Evolutionary conservation across 2,797 vertebrate species (phyloP), one percentile per base, ranked within the genome.

Genomic region (Melanitta fusca): DNA sequence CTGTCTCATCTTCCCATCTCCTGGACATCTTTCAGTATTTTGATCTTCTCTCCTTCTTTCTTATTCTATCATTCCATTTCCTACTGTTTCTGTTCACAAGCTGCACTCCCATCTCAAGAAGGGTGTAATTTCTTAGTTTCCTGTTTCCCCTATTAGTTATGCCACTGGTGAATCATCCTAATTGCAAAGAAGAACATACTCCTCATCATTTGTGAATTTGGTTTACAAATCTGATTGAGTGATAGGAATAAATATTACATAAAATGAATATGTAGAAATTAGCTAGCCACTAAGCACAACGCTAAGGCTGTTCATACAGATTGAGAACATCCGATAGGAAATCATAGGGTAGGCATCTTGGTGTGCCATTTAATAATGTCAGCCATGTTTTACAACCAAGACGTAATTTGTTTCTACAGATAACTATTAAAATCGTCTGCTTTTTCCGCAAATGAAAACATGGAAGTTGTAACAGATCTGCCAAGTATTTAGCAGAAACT

Each of bases 181-280:
- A 96, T 89, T 96, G 93, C 91, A 78, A 92, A 70, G 89, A 39
- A 65, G 25, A 89, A 53, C 73, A 49, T 2, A 39, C 22, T 90
- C 87, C 86, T 58, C 51, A 58, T 91, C 80, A 94, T 95, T 85
- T 90, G 68, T 77, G 58, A 85, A 94, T 96, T 96, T 96, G 89
- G 71, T 84, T 95, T 84, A 91, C 93, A 96, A 85, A 91, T 93
- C 74, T 43, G 74, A 80, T 65, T 36, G 92, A 94, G 47, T 22
- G 73, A 78, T 58, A 79, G 75, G 75, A 88, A 89, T 69, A 94
- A 86, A 88, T 53, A 86, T 64, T 62, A 34, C 71, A 64, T 4
- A 13, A 72, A 87, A 80, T 72, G 88, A 96, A 71, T 80, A 13
- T 16, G 68, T 4, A 93, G 83, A 68, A 49, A 89, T 92, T 60